Base-by-base conservation (phyloP, 2,888 invertebrate genomes). In the Meloe dianella region DNA sequence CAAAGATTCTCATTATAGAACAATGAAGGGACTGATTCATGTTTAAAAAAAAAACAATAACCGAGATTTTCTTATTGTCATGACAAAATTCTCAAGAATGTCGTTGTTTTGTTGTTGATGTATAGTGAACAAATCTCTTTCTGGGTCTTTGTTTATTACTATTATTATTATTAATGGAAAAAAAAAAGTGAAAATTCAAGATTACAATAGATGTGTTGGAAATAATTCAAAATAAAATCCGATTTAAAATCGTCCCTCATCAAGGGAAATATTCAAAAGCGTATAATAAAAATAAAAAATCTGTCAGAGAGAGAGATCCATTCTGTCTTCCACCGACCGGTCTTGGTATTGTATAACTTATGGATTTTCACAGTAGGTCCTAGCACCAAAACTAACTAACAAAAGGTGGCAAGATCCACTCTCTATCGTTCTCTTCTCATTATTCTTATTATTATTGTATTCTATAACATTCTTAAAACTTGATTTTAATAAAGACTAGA, bases 341-440 rank as follows among this genome's bases (percentile, higher is more conserved):
- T 41, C 41, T 41, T 41, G n/a, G 35, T 35, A 63, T 63, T 57
- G 68, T 60, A 75, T 76, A 76, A 77, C 66, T 77, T 75, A 77
- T 77, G 72, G 73, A 71, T 74, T 76, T 77, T 77, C 76, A 71
- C 77, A 75, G 77, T 73, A 75, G 75, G 76, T 72, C 68, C 69
- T 61, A 73, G 73, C 73, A 69, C 70, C 41, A 64, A 68, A 68
- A 73, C 71, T 61, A 62, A 64, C 63, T 59, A 66, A 68, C 68
- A 68, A 68, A 68, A 61, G 65, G 63, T 58, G 29, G 60, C 51
- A 41, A 35, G 35, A 35, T 41, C 8, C 41, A 8, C 17, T 41
- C n/a, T 38, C 38, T 38, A 32, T 2, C 4, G 9, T 8, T 30
- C 35, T 14, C 14, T 27, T 27, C 27, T 12, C n/a, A n/a, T n/a